A percentile compares a stretch with the other conserved stretches of the same genome.
Conservation (phyloP, 64 coral and sea anemone genomes). For the Pocillopora damicornis region DNA sequence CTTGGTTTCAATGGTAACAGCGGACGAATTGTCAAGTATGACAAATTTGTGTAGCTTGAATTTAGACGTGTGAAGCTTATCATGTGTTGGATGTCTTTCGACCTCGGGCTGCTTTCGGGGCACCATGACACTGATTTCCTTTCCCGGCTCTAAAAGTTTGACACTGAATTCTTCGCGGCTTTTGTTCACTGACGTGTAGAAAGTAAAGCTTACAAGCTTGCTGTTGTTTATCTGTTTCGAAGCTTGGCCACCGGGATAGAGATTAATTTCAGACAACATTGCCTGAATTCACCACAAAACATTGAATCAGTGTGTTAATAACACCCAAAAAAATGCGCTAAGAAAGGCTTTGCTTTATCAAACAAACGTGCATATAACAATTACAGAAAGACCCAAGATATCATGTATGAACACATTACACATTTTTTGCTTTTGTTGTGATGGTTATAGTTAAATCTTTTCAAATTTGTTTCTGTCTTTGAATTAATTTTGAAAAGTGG, state of each 20-base stretch:
- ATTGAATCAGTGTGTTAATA: no score
- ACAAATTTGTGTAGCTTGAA: not conserved
- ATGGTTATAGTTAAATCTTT: no score
- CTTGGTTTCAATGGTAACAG: not conserved
- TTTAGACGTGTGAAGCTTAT: not conserved
- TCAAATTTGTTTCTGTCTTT: no score
- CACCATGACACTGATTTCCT: conserved; percentile 15
- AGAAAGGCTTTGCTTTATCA: no score
- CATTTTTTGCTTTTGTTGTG: no score
- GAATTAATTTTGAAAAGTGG: no score
- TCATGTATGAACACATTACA: no score
- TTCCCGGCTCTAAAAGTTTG: not conserved
- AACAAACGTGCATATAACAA: no score
- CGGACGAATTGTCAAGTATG: not conserved
- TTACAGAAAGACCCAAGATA: no score
- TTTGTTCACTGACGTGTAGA: not conserved
- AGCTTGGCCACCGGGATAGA: not conserved
- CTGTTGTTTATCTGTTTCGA: not conserved
- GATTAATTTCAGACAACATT: not conserved
- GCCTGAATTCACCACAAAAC: not conserved
- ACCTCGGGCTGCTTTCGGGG: not conserved
- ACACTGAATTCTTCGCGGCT: not conserved
- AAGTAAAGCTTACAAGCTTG: not conserved
- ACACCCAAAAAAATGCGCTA: no score
- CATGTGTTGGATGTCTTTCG: not conserved